Evolutionary conservation across 2,113 vertebrate species (phyloP), one percentile per base, ranked within the genome.

Genomic region (Pachycephala philippinensis): DNA sequence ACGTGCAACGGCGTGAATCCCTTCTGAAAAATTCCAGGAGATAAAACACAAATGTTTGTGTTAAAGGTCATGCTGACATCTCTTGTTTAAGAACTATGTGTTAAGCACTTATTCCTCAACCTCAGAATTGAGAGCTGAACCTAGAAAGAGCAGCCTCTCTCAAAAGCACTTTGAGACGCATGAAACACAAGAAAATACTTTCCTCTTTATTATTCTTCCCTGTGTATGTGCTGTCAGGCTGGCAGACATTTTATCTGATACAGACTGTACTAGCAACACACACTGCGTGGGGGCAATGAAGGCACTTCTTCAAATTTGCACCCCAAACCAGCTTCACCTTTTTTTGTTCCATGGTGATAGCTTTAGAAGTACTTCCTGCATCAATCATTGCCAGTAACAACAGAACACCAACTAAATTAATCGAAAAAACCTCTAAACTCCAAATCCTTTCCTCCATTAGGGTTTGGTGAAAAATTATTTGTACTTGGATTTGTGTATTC

Each of bases 1-100:
- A 99, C 99, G 6, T 99, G 99, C 78, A 99, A 92, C 1, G 99
- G 99, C 21, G 99, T 99, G 75, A 99, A 99, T 70, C 99, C 99
- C 97, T 99, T 99, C 99, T 99, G 98, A 65, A 91, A 87, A 88
- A 90, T 35, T 7, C 21, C 93, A 92, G 19, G 52, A 64, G 49
- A 93, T 4, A 74, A 69, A 80, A 56, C 45, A 11, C 24, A 68
- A 50, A 11, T 26, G 9, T 16, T 50, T 35, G 24, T 11, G 5
- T 77, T 66, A 85, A 65, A 81, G 61, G 23, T 35, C 60, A 64
- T 0, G 3, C 52, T 30, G 59, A 59, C 47, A 33, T 11, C 33
- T 56, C 50, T 33, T 50, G 78, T 33, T 24, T 17, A 44, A 30
- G 11, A 92, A 6, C 10, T n/a, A 6, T 0, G 3, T 8, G 33